A percentile compares a stretch with the other conserved stretches of the same genome.
Evolutionary conservation across 2,113 vertebrate genomes (phyloP).

Genomic region (Syngnathus scovelli): DNA sequence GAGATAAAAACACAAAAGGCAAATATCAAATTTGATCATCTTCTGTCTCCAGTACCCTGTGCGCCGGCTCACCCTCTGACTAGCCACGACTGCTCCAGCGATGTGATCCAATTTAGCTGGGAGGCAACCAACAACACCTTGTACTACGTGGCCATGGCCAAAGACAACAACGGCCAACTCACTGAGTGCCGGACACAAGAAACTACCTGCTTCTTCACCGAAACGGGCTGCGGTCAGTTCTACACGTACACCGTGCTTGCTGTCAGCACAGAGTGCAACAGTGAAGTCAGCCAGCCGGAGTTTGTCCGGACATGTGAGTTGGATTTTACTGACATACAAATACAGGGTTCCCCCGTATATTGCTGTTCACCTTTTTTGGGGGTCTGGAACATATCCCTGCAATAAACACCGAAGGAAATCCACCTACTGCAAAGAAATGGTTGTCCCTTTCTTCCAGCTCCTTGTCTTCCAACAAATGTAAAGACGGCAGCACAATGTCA

Average conservation of each 20-base stretch:
- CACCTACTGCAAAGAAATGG: neutral
- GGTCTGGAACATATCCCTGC: no score
- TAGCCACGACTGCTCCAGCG: slow-evolving; percentile 58
- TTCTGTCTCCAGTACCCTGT: slow-evolving; percentile 62
- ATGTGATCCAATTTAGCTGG: slow-evolving; percentile 65
- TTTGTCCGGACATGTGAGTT: slow-evolving; percentile 55
- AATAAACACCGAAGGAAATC: neutral
- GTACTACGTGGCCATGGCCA: slow-evolving; percentile 60
- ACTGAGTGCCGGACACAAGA: slow-evolving; percentile 56
- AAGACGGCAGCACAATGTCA: slow-evolving; percentile 43
- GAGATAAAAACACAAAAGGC: slow-evolving; percentile 6
- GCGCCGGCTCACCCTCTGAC: slow-evolving; percentile 46
- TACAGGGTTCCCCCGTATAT: no score
- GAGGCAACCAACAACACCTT: slow-evolving; percentile 52
- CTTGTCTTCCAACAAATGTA: slow-evolving; percentile 68
- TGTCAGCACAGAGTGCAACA: slow-evolving; percentile 50
- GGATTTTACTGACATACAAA: neutral
- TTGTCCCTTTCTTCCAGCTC: slow-evolving; percentile 51
- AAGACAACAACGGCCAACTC: slow-evolving; percentile 27
- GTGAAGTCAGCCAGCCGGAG: slow-evolving; percentile 34
- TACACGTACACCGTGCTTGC: slow-evolving; percentile 65
- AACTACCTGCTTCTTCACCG: slow-evolving; percentile 65
- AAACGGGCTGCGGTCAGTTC: slow-evolving; percentile 54
- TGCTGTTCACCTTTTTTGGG: no score
- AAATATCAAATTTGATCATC: neutral